phyloP scores from a whole-genome alignment of 1,140 invertebrate genomes.

The Bombus waltoni region DNA sequence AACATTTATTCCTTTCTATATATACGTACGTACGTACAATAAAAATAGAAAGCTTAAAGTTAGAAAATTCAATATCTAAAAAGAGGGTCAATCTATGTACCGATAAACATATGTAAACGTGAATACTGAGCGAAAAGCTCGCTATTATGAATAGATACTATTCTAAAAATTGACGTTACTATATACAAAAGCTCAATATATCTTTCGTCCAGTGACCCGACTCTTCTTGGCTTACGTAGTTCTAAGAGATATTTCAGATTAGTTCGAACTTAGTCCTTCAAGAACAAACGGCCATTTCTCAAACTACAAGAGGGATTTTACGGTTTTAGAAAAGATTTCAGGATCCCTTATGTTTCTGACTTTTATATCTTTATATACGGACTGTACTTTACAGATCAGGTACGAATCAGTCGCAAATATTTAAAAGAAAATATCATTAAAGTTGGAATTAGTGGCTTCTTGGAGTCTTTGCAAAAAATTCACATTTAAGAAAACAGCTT shows the following conservation, averaged over 20 bases:
- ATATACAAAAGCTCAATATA: constrained; percentile 31
- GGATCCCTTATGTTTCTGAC: background rate
- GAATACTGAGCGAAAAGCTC: background rate
- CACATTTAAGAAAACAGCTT: too few relatives aligned
- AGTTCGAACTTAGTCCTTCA: background rate
- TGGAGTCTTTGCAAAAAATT: background rate
- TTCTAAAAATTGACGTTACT: constrained; percentile 27
- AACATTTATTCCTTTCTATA: background rate
- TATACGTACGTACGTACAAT: too few relatives aligned
- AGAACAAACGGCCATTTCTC: constrained; percentile 25
- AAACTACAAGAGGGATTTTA: constrained; percentile 9
- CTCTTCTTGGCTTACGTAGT: background rate
- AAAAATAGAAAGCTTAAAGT: background rate
- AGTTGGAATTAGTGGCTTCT: background rate
- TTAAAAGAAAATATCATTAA: background rate
- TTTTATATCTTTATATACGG: background rate
- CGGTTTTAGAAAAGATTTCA: background rate
- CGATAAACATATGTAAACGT: background rate
- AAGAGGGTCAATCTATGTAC: background rate
- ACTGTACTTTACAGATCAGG: background rate
- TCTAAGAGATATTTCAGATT: constrained; percentile 29
- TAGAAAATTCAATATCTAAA: background rate
- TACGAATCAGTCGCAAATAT: background rate
- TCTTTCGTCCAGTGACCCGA: constrained; percentile 7
- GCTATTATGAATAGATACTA: constrained; percentile 25